Conservation (phyloP, 1,140 invertebrate genomes). For the Akabosia matsudoensis region DNA sequence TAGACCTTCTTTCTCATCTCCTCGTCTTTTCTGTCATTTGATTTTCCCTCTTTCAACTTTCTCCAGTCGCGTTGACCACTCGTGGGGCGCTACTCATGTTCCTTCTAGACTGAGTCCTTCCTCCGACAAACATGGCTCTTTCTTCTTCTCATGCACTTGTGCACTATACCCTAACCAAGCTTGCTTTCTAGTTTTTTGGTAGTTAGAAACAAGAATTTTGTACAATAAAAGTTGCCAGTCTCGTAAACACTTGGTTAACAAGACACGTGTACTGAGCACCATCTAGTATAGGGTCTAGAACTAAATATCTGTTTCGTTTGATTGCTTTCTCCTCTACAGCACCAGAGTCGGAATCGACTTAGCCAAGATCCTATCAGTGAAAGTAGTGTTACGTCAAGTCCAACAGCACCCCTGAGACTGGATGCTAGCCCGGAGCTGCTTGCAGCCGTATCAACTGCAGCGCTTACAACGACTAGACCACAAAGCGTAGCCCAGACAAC, state of each 20-base stretch:
- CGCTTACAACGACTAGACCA: background rate
- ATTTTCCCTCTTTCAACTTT: background rate
- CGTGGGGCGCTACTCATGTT: background rate
- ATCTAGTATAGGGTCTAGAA: no score
- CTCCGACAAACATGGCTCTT: background rate
- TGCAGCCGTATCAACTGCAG: background rate
- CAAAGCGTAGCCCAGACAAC: no score
- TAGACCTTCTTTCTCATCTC: background rate
- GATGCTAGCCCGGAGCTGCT: background rate
- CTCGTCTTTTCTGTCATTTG: background rate
- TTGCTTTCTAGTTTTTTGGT: background rate
- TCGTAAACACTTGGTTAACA: no score
- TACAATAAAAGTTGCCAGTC: no score
- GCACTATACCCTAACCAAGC: conserved; percentile 2
- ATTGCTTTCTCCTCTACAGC: no score
- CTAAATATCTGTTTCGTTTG: no score
- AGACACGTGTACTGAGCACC: no score
- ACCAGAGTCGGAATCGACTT: background rate
- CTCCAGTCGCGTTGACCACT: background rate
- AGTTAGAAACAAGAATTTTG: no score
- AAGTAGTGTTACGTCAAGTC: conserved; percentile 13
- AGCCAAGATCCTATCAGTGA: conserved; percentile 19
- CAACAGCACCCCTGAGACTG: background rate
- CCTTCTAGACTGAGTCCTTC: conserved; percentile 3
- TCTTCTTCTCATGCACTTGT: conserved; percentile 1